A percentile compares a stretch with the other conserved stretches of the same genome.
These are phyloP conservation scores for Hylia prasina DNA, from an alignment of 2,113 vertebrate species.

Conservation along the genomic window DNA sequence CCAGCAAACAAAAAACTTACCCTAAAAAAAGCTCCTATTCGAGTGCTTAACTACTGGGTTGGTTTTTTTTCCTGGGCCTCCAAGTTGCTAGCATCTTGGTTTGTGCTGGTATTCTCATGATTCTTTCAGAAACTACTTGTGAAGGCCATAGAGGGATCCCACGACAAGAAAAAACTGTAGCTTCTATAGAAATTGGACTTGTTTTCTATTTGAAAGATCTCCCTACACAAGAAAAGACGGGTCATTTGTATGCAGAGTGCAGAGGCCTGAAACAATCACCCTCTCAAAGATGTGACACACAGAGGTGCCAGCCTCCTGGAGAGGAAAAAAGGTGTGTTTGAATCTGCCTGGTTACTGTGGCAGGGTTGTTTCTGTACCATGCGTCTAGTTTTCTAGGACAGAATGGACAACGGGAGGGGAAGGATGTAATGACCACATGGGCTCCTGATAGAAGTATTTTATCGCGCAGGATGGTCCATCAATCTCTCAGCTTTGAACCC, in stretches of 20 bases:
- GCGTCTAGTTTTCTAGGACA: fast-evolving
- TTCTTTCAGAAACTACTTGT: not conserved
- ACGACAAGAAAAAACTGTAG: not conserved
- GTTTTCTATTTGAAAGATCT: not conserved
- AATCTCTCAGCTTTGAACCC: not conserved
- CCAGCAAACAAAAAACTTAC: not conserved
- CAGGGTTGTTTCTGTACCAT: not conserved
- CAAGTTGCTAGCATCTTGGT: not conserved
- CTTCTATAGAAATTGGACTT: not conserved
- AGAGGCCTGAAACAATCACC: not conserved
- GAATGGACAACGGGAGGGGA: fast-evolving
- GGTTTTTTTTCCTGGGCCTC: not conserved
- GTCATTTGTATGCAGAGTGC: not conserved
- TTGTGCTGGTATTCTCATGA: not conserved
- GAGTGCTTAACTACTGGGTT: fast-evolving
- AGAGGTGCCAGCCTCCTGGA: not conserved
- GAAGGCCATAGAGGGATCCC: not conserved
- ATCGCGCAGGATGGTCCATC: fast-evolving
- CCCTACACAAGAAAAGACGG: fast-evolving
- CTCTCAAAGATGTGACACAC: not conserved
- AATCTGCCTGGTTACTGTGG: fast-evolving
- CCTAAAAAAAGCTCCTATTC: not conserved
- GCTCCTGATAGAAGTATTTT: not conserved
- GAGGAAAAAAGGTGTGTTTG: not conserved
- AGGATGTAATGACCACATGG: fast-evolving